Base-by-base conservation (phyloP, 35 echinoderm and acorn worm species). In the Anneissia japonica region DNA sequence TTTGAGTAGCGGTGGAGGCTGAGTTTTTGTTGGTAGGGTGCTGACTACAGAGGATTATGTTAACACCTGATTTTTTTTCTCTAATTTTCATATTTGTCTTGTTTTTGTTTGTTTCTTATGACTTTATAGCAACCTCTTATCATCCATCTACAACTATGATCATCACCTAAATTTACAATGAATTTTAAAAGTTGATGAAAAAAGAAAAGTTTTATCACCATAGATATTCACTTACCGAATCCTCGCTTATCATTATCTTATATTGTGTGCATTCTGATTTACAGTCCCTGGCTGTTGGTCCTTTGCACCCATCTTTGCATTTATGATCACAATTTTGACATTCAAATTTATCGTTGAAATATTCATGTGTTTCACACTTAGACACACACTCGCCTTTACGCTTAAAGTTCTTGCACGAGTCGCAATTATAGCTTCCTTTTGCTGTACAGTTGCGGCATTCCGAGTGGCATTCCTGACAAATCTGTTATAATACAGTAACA, bases 391-490 rank as follows among this genome's bases (percentile, higher is more conserved):
- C 51, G 14, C 78, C 75, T 30, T 79, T 38, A 2, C 75, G 86
- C 33, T 75, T 84, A 35, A 81, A 84, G 23, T 87, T 33, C 30
- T 31, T 43, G 55, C 93, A 95, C 4, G 77, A 21, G 26, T 39
- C 85, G 28, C 93, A 95, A 23, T 76, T 73, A 0, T 79, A 46
- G 16, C 90, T 73, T 11, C 93, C 93, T 9, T 81, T 73, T 4
- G 79, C 89, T 14, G 19, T 38, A 74, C 93, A 95, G 23, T 82
- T 83, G 10, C 77, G 32, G 76, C 93, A 95, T 72, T 88, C 43
- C 28, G 72, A 35, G 39, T 95, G 56, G 35, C 93, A 95, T 36
- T 81, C 35, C 39, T 89, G 89, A 73, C 93, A 95, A 40, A 95
- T 76, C 93, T 95, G 39, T 21, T 73, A 38, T 13, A 13, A 40